A percentile compares a stretch with the other conserved stretches of the same genome.
phyloP scores from a whole-genome alignment of 1,140 invertebrate genomes.

The Acromyrmex charruanus region DNA sequence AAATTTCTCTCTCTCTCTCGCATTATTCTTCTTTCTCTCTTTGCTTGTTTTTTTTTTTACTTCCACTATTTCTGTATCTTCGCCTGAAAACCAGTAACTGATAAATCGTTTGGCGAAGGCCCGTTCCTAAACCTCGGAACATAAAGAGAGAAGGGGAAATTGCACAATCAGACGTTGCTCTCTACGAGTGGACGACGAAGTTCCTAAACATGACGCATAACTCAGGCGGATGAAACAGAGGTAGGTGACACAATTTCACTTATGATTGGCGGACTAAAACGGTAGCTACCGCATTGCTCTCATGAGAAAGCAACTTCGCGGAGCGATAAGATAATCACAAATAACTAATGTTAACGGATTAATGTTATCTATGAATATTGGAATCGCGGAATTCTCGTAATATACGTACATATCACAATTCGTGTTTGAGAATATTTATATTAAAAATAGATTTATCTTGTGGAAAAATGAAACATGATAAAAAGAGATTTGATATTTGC shows the following conservation, averaged over 20 bases:
- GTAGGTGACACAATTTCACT: slow-evolving; percentile 65
- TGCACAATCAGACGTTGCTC: slow-evolving; percentile 71
- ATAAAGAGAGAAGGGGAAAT: slow-evolving; percentile 49
- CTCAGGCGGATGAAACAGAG: slow-evolving; percentile 14
- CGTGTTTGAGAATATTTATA: background rate
- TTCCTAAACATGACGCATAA: slow-evolving; percentile 71
- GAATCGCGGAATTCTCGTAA: background rate
- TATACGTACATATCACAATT: slow-evolving; percentile 7
- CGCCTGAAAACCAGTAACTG: slow-evolving; percentile 29
- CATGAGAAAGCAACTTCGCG: background rate
- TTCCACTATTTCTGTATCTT: background rate
- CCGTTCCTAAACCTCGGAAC: slow-evolving; percentile 42
- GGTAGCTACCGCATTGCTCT: background rate
- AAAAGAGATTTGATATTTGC: background rate
- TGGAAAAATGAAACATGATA: background rate
- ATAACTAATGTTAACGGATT: slow-evolving; percentile 21
- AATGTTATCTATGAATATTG: slow-evolving; percentile 33
- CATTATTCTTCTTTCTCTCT: slow-evolving; percentile 31
- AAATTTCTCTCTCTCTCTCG: background rate
- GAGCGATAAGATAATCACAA: slow-evolving; percentile 47
- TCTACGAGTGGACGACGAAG: slow-evolving; percentile 47
- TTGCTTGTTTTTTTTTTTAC: background rate
- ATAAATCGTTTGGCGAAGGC: slow-evolving; percentile 51
- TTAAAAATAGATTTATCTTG: slow-evolving; percentile 15
- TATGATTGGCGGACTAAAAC: slow-evolving; percentile 23